Evolutionary conservation across 2,888 invertebrate genomes (phyloP).

Genomic region (Nymphalis urticae): DNA sequence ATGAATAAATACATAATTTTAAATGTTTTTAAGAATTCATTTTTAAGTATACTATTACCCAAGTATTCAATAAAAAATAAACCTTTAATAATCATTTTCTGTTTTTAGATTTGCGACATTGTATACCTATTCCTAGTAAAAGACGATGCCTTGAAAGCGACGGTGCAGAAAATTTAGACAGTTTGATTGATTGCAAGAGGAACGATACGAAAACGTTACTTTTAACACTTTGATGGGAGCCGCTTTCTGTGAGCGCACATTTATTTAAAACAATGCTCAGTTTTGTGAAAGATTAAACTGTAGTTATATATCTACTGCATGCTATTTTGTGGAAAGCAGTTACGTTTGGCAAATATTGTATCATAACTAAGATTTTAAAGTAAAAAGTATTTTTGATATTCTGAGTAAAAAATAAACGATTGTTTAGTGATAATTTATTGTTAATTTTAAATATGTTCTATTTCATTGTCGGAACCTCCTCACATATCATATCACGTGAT

Average conservation of each 20-base stretch:
- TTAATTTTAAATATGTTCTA: neutral
- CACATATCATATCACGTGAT: constrained; percentile 14
- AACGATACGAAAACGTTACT: neutral
- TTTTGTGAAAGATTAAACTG: constrained; percentile 22
- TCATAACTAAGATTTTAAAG: too few relatives aligned
- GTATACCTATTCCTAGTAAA: neutral
- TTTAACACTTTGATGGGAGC: constrained; percentile 8
- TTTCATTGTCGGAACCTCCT: neutral
- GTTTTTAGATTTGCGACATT: too few relatives aligned
- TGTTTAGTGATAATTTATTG: neutral
- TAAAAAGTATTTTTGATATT: too few relatives aligned
- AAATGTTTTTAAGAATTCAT: too few relatives aligned
- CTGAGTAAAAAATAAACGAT: too few relatives aligned
- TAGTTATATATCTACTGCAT: neutral
- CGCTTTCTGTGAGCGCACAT: neutral
- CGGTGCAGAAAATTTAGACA: constrained; percentile 28
- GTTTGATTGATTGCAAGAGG: constrained; percentile 29
- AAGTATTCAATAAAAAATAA: too few relatives aligned
- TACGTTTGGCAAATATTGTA: neutral
- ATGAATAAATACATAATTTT: too few relatives aligned
- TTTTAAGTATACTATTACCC: too few relatives aligned
- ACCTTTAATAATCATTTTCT: too few relatives aligned
- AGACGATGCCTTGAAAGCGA: constrained; percentile 25
- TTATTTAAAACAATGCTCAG: constrained; percentile 17
- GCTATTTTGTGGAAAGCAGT: too few relatives aligned